Conservation (phyloP, 2,113 vertebrate species). For the Rhabdornis inornatus region DNA sequence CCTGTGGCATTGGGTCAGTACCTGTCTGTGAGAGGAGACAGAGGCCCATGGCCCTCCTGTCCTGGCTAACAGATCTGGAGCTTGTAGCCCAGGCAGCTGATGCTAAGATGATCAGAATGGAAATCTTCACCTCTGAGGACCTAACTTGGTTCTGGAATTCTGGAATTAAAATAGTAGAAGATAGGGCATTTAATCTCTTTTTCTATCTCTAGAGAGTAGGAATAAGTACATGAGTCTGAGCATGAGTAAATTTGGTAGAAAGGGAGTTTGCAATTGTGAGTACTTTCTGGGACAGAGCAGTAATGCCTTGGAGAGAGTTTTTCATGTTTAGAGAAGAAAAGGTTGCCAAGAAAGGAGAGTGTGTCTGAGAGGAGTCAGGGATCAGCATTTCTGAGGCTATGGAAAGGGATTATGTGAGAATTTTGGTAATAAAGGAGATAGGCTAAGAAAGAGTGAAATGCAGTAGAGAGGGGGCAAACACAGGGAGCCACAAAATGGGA, state of each 20-base stretch:
- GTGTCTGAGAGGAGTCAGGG: not conserved
- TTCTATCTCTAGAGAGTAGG: not conserved
- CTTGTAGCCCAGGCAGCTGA: not conserved
- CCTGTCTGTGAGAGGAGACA: not conserved
- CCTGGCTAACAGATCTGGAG: not conserved
- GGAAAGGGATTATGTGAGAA: not conserved
- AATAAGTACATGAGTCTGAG: not conserved
- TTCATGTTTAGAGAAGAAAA: not conserved
- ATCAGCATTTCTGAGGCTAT: not conserved
- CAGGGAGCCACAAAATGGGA: not conserved
- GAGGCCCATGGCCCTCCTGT: not conserved
- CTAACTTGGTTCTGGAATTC: not conserved
- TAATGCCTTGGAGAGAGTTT: not conserved
- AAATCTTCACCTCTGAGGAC: not conserved
- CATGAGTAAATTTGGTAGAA: not conserved
- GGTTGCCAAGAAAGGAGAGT: not conserved
- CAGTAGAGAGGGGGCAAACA: not conserved
- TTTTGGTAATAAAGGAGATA: not conserved
- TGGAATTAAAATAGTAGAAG: not conserved
- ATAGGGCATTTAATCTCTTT: not conserved
- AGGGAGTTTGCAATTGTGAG: not conserved
- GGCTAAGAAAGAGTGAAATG: not conserved
- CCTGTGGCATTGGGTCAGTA: not conserved
- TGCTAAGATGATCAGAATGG: not conserved
- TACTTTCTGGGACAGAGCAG: not conserved